Evolutionary conservation across 2,888 invertebrate genomes (phyloP), one percentile per base, ranked within the genome.

Genomic region (Drosophila dives): DNA sequence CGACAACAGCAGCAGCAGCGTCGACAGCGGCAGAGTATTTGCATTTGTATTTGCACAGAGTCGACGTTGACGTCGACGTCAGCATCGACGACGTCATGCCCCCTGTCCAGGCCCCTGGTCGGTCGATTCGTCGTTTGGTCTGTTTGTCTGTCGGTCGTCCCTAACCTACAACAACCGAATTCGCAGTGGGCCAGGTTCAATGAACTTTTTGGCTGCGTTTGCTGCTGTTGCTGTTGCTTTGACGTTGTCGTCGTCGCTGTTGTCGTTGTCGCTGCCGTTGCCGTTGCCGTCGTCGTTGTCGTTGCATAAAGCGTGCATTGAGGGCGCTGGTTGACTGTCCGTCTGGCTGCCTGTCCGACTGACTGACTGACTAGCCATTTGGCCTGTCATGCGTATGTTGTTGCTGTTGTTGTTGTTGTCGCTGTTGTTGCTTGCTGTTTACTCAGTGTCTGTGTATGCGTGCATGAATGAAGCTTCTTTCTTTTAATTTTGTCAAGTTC

Each of bases 391-490:
- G 85, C 85, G 85, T 89, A 77, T 89, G 75, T 84, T 67, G 75
- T 32, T 80, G 76, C 62, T 75, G 50, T 58, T 64, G 74, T 42
- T 66, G 66, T 51, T 64, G 64, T 49, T 74, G 65, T 59, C 65
- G 53, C 49, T 65, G 51, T 29, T 71, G 45, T 59, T 55, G 61
- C 61, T 54, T 50, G 56, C 66, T 73, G 77, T 76, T 70, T 81
- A 56, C 72, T 54, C 64, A 73, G 56, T 68, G 77, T 74, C 75
- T 83, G 72, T 87, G 78, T 83, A 67, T 75, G 90, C 77, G 89
- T 86, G 89, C 77, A 87, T 87, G 90, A 87, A 87, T 87, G 90
- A 90, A 90, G 90, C 90, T 87, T 87, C 90, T 87, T 87, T 87
- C 86, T 87, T 87, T 90, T 87, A 90, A 87, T 87, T 87, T 87